These are phyloP conservation scores for Leucophenga montana DNA, from an alignment of 2,888 invertebrate genomes.

Conservation along the genomic window DNA sequence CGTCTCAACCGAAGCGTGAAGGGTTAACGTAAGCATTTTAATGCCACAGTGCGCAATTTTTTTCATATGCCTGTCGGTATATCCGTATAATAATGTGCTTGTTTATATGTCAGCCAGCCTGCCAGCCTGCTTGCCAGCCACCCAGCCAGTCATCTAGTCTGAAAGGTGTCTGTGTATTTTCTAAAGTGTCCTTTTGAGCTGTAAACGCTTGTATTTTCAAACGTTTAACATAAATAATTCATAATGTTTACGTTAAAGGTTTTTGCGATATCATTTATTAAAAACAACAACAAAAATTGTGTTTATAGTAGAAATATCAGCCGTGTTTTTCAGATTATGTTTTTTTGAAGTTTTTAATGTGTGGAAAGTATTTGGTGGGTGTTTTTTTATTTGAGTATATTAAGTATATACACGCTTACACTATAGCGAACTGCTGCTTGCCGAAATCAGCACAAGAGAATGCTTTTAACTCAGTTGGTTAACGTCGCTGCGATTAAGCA, in stretches of 20 bases:
- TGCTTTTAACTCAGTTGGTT: too few relatives aligned
- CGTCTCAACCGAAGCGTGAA: neutral
- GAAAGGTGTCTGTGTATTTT: neutral
- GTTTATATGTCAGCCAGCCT: neutral
- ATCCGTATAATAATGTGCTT: neutral
- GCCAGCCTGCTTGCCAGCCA: neutral
- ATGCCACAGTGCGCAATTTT: conserved; percentile 17
- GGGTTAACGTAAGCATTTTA: conserved; percentile 25
- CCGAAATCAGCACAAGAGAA: too few relatives aligned
- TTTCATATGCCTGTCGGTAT: neutral
- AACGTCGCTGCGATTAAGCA: too few relatives aligned
- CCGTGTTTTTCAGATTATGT: too few relatives aligned
- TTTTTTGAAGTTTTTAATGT: too few relatives aligned
- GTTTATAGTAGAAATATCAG: too few relatives aligned
- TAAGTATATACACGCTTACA: too few relatives aligned
- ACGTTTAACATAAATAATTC: conserved; percentile 61
- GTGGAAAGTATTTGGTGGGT: too few relatives aligned
- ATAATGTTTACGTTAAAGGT: conserved; percentile 46
- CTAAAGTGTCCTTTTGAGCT: neutral
- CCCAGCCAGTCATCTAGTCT: neutral
- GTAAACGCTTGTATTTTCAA: conserved; percentile 38
- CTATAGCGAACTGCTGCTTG: too few relatives aligned
- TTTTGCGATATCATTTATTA: conserved; percentile 42
- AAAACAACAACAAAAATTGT: conserved; percentile 19
- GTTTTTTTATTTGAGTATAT: too few relatives aligned